These are phyloP conservation scores for Oedothorax gibbosus DNA, from an alignment of 1,140 invertebrate species.

Conservation along the genomic window DNA sequence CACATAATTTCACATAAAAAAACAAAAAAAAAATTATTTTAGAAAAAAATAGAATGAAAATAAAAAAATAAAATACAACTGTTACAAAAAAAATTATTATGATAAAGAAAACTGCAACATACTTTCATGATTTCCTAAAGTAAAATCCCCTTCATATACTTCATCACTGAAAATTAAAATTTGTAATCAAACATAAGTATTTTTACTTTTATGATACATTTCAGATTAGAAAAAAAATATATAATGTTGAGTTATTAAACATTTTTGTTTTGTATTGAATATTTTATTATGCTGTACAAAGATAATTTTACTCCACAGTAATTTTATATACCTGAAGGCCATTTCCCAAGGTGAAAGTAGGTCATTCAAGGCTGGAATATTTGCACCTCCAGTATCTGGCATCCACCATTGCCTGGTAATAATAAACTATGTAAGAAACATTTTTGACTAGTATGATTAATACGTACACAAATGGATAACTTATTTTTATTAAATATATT, in stretches of 20 bases:
- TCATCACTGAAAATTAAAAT: constrained; percentile 73
- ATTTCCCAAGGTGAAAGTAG: constrained; percentile 84
- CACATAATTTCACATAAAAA: constrained; percentile 18
- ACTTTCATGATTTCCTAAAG: constrained; percentile 84
- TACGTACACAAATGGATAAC: too few relatives aligned
- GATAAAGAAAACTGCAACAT: constrained; percentile 61
- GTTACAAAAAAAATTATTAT: constrained; percentile 1
- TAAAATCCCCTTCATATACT: constrained; percentile 90
- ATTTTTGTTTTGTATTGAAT: too few relatives aligned
- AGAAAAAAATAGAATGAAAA: not conserved
- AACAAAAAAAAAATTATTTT: not conserved
- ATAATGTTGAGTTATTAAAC: too few relatives aligned
- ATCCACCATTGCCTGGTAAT: constrained; percentile 80
- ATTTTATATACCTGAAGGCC: constrained; percentile 74
- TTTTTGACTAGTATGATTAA: not conserved
- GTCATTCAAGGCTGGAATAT: constrained; percentile 94
- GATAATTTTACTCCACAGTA: not conserved
- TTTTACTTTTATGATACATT: too few relatives aligned
- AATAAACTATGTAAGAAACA: constrained; percentile 60
- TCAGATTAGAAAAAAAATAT: too few relatives aligned
- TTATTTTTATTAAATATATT: too few relatives aligned
- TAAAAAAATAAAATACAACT: not conserved
- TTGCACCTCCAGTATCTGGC: constrained; percentile 94
- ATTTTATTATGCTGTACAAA: not conserved
- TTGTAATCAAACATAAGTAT: too few relatives aligned